Evolutionary conservation across 1,140 invertebrate genomes (phyloP).

Genomic region (Euwallacea fornicatus): DNA sequence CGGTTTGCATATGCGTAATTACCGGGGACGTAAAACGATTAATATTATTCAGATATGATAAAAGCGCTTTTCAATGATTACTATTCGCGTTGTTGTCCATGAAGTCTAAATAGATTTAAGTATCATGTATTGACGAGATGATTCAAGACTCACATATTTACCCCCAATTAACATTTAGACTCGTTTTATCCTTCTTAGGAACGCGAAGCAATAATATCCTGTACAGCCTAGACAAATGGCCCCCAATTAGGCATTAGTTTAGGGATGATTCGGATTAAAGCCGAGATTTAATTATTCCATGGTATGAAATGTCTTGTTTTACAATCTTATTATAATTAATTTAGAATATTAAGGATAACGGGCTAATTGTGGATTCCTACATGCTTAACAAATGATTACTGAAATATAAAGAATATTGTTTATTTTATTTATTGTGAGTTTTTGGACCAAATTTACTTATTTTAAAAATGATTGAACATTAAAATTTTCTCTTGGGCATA

Average conservation of each 20-base stretch:
- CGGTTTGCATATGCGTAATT: slow-evolving; percentile 21
- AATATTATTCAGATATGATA: not conserved
- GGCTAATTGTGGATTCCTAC: too few species aligned
- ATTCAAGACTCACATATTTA: not conserved
- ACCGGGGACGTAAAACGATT: not conserved
- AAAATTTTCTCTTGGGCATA: too few species aligned
- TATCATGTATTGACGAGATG: not conserved
- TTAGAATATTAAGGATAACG: too few species aligned
- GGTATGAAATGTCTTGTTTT: slow-evolving; percentile 3
- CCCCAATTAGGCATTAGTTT: slow-evolving; percentile 20
- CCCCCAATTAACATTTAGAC: not conserved
- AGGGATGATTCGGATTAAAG: slow-evolving; percentile 15
- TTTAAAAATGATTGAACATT: too few species aligned
- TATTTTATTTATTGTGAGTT: too few species aligned
- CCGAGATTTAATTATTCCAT: slow-evolving; percentile 11
- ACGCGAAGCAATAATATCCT: slow-evolving; percentile 14
- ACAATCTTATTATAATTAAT: too few species aligned
- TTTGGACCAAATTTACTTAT: too few species aligned
- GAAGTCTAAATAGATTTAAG: not conserved
- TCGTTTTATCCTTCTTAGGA: slow-evolving; percentile 9
- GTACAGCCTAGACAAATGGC: slow-evolving; percentile 17
- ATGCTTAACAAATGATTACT: too few species aligned
- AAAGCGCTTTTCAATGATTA: too few species aligned
- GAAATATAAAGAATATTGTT: too few species aligned
- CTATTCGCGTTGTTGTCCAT: not conserved